Evolutionary conservation across 1,140 invertebrate species (phyloP).

Genomic region (Drosophila biarmipes): DNA sequence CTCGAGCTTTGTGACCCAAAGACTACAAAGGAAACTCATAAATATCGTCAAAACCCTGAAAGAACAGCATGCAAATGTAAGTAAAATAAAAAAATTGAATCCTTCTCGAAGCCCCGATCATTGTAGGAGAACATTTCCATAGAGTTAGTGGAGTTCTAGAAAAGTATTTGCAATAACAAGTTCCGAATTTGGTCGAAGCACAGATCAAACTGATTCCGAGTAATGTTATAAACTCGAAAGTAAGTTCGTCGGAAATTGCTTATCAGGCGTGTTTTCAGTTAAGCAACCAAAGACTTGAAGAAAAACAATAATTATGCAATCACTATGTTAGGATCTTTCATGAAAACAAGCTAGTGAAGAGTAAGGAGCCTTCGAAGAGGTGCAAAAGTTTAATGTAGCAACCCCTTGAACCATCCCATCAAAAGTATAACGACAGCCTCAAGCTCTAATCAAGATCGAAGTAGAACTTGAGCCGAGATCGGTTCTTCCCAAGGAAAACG

Average conservation of each 20-base stretch:
- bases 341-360: background rate
- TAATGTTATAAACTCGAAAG: constrained; percentile 2
- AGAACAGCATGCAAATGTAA: constrained; percentile 59
- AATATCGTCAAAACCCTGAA: background rate
- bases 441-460: constrained; percentile 10
- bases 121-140: background rate
- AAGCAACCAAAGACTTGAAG: background rate
- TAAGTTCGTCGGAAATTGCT: background rate
- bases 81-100: constrained; percentile 4
- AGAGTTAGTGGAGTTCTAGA: too few species aligned
- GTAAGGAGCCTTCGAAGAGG: background rate
- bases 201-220: background rate
- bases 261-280: constrained; percentile 15
- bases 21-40: constrained; percentile 4
- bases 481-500: constrained; percentile 10
- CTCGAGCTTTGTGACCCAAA: background rate
- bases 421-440: constrained; percentile 1
- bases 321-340: background rate
- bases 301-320: constrained; percentile 7
- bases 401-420: background rate
- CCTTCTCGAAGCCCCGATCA: background rate
- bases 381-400: background rate
- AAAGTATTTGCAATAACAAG: too few species aligned
- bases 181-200: background rate
- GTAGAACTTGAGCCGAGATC: background rate